Base-by-base conservation (phyloP, 2,797 vertebrate genomes). In the Poeciliopsis gracilis region DNA sequence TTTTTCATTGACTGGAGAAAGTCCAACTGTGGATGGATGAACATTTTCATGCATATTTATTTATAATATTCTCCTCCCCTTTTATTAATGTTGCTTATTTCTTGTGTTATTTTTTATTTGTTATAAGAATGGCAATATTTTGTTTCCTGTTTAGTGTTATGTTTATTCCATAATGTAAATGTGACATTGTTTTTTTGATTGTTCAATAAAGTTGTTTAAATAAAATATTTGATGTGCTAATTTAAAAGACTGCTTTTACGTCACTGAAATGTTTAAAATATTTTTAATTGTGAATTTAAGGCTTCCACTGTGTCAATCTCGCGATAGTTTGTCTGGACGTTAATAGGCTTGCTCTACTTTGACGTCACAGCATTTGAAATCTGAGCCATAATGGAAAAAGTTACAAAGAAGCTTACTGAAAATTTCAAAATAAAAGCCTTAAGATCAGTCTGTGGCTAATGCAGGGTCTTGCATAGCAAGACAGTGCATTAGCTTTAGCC, bases 301-400 rank as follows among this genome's bases (percentile, higher is more conserved):
- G 0, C 2, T 75, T 28, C 3, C 4, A 1, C 6, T 15, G n/a
- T 20, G 25, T n/a, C 20, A 41, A 66, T 2, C 66, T 77, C 75
- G 25, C n/a, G 70, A 84, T 59, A 79, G 25, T 51, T 63, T 45
- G 11, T 3, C 0, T 13, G 43, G 1, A 3, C 73, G 23, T 6
- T 77, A 46, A 71, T 74, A 78, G 61, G 78, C 45, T 51, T 8
- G n/a, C 11, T 41, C 0, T 0, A 1, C 0, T 45, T 5, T 61
- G 25, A 70, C 49, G 67, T 76, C 75, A 77, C 59, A 53, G 1
- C 1, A 43, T 84, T 82, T 87, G 51, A 84, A 87, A 61, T 1
- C 15, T 16, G 73, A 30, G 41, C 49, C 28, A 36, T 3, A 8
- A 8, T 25, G 47, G 46, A 66, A 74, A 72, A 45, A 7, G 8